Evolutionary conservation across 1,140 invertebrate species (phyloP).

Genomic region (Macrosteles quadrilineatus): DNA sequence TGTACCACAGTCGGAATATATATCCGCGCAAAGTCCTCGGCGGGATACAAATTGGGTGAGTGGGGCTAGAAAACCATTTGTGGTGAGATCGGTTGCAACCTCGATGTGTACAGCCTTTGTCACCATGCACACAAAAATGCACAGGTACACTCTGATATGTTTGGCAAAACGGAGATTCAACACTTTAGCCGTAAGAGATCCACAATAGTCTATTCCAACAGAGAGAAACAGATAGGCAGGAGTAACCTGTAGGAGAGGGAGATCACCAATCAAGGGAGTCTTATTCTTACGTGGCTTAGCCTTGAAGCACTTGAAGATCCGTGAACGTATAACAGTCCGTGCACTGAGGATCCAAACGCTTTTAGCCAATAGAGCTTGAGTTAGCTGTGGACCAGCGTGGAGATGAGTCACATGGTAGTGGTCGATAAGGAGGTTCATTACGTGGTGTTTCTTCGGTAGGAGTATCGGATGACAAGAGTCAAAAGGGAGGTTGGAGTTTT

Average conservation of each 20-base stretch:
- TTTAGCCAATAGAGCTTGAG: slow-evolving; percentile 30
- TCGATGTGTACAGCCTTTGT: slow-evolving; percentile 45
- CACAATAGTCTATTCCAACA: slow-evolving; percentile 47
- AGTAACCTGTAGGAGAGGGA: slow-evolving; percentile 45
- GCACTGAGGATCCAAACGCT: slow-evolving; percentile 41
- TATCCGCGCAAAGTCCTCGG: slow-evolving; percentile 40
- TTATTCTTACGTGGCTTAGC: slow-evolving; percentile 11
- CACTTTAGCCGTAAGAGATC: slow-evolving; percentile 44
- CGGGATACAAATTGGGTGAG: slow-evolving; percentile 45
- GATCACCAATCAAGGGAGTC: slow-evolving; percentile 45
- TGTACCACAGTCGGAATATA: slow-evolving; percentile 46
- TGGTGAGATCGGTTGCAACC: slow-evolving; percentile 37
- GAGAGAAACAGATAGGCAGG: slow-evolving; percentile 39
- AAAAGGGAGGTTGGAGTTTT: slow-evolving; percentile 41
- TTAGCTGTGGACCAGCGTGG: slow-evolving; percentile 41
- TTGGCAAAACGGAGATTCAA: slow-evolving; percentile 31
- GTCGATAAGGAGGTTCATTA: slow-evolving; percentile 41
- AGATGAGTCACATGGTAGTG: slow-evolving; percentile 39
- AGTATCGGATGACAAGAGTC: slow-evolving; percentile 47
- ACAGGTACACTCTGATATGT: slow-evolving; percentile 42
- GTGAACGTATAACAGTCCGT: slow-evolving; percentile 31
- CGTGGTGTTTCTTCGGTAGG: slow-evolving; percentile 39
- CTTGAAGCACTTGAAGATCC: slow-evolving; percentile 38
- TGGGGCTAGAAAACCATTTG: slow-evolving; percentile 38
- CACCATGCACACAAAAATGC: slow-evolving; percentile 42